Conservation (phyloP, 2,113 vertebrate species). For the Otus sunia region DNA sequence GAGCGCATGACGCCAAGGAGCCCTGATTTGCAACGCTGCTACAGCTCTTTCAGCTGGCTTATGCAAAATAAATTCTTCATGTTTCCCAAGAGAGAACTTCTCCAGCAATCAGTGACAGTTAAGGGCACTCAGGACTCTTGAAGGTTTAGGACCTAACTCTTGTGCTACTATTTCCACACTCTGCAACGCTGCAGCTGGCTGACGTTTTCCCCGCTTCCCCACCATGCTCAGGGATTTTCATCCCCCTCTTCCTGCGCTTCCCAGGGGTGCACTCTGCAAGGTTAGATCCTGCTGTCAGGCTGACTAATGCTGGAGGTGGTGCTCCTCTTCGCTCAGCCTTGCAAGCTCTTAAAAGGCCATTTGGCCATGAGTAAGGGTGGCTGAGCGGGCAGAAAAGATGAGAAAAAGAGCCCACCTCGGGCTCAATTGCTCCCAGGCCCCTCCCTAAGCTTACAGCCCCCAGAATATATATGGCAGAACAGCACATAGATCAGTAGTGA, state of each 20-base stretch:
- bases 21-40: background rate
- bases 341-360: background rate
- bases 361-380: background rate
- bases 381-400: background rate
- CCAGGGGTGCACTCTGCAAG: background rate
- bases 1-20: background rate
- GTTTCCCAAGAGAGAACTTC: conserved; percentile 25
- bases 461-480: background rate
- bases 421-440: background rate
- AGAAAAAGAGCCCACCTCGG: background rate
- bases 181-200: background rate
- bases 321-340: background rate
- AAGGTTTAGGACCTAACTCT: conserved; percentile 1
- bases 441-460: background rate
- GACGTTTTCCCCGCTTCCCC: background rate
- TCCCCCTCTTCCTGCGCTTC: background rate
- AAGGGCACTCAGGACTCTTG: conserved; percentile 18
- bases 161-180: background rate
- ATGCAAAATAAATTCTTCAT: conserved; percentile 21
- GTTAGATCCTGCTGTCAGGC: background rate
- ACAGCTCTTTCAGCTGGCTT: background rate
- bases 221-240: background rate
- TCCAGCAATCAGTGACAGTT: conserved; percentile 33
- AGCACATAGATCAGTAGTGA: background rate
- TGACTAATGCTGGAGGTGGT: background rate